Percentiles rank a stretch among this genome's conserved stretches.
phyloP scores from a whole-genome alignment of 2,797 vertebrate genomes.

The Antrozous pallidus region DNA sequence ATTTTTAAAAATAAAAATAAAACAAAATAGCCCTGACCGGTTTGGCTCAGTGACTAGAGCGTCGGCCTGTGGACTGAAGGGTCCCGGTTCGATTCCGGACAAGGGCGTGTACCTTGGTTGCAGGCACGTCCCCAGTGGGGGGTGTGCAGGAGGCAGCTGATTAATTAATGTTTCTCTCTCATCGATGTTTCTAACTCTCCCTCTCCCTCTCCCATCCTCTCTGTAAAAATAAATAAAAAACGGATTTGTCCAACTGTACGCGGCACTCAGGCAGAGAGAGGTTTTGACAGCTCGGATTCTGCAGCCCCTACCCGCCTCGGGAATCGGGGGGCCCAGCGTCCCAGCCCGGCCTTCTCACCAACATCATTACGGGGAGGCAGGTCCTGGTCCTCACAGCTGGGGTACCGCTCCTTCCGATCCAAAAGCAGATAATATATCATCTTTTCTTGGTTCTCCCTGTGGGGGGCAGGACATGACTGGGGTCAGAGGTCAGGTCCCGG shows the following conservation, averaged over 20 bases:
- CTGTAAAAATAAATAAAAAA: not conserved
- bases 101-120: no score
- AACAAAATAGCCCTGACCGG: no score
- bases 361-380: conserved; percentile 91
- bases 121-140: no score
- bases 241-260: not conserved
- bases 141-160: no score
- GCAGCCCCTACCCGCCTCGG: not conserved
- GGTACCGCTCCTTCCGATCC: conserved; percentile 94
- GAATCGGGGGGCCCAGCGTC: not conserved
- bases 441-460: conserved; percentile 94
- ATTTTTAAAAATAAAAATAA: no score
- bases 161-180: no score
- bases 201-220: no score
- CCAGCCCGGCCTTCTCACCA: conserved; percentile 81
- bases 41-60: no score
- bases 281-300: not conserved
- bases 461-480: not conserved
- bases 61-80: no score
- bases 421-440: conserved; percentile 95
- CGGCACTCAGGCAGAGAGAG: not conserved
- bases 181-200: no score
- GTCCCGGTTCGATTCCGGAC: no score
- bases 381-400: conserved; percentile 94
- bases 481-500: not conserved